These are phyloP conservation scores for Netelia fuscicornis DNA, from an alignment of 2,888 invertebrate genomes.

Conservation along the genomic window DNA sequence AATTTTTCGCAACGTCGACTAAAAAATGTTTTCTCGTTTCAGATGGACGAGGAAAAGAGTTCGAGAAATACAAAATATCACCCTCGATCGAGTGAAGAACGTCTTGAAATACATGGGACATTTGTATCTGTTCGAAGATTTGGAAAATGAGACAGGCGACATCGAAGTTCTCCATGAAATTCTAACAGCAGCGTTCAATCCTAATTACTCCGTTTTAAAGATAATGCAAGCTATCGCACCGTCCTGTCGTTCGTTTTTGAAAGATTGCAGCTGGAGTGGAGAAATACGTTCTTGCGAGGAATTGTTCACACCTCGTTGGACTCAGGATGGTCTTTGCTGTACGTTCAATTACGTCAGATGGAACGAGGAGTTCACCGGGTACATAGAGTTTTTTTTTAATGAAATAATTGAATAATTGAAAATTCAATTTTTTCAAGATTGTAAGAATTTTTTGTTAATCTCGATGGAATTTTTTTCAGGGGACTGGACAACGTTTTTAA, in stretches of 20 bases:
- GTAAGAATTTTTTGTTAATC: background rate
- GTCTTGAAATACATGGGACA: conserved; percentile 77
- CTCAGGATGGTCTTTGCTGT: conserved; percentile 87
- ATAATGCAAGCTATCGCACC: conserved; percentile 84
- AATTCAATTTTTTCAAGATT: background rate
- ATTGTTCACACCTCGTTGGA: conserved; percentile 86
- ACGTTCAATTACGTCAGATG: conserved; percentile 87
- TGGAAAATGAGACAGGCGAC: conserved; percentile 42
- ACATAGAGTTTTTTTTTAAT: conserved; percentile 75
- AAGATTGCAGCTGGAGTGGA: conserved; percentile 86
- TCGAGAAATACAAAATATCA: conserved; percentile 66
- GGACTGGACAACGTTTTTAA: background rate
- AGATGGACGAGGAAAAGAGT: conserved; percentile 45
- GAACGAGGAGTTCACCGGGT: conserved; percentile 83
- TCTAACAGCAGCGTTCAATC: conserved; percentile 60
- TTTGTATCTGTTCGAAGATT: conserved; percentile 75
- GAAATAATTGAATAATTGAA: too few species aligned
- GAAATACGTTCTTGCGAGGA: conserved; percentile 84
- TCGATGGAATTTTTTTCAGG: conserved; percentile 10
- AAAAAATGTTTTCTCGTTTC: background rate
- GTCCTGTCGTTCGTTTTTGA: conserved; percentile 85
- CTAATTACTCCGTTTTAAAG: conserved; percentile 62
- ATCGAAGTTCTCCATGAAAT: conserved; percentile 68
- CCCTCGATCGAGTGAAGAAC: conserved; percentile 65
- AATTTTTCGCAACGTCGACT: background rate